phyloP scores from a whole-genome alignment of 1,140 invertebrate species.

The Anoplolepis gracilipes region DNA sequence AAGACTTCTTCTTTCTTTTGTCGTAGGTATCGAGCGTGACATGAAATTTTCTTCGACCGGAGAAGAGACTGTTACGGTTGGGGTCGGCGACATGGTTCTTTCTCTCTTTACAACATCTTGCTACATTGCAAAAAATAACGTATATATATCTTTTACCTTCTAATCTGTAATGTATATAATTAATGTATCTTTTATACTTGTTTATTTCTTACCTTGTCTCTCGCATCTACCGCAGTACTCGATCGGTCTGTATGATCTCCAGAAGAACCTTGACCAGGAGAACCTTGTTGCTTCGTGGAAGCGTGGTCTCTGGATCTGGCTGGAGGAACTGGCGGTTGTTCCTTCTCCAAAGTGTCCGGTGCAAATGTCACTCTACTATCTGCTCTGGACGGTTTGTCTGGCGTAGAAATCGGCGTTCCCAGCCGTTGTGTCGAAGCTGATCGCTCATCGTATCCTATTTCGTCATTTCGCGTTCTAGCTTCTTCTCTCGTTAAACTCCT shows the following conservation, averaged over 20 bases:
- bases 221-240: neutral
- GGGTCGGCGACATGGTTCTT: neutral
- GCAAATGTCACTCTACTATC: constrained; percentile 83
- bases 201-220: constrained; percentile 7
- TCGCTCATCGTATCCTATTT: constrained; percentile 66
- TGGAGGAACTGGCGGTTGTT: constrained; percentile 66
- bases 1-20: constrained; percentile 65
- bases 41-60: constrained; percentile 54
- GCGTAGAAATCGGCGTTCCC: constrained; percentile 6
- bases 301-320: constrained; percentile 70
- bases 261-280: constrained; percentile 4
- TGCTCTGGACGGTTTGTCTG: constrained; percentile 74
- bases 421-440: constrained; percentile 78
- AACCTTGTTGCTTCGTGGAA: constrained; percentile 45
- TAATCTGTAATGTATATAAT: neutral
- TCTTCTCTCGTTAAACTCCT: constrained; percentile 83
- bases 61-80: constrained; percentile 33
- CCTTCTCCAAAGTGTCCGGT: constrained; percentile 71
- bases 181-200: neutral
- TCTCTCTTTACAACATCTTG: constrained; percentile 46
- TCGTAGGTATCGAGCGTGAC: constrained; percentile 21
- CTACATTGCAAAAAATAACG: constrained; percentile 11
- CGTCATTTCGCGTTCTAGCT: constrained; percentile 60
- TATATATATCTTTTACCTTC: neutral
- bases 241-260: constrained; percentile 41